Evolutionary conservation across 2,797 vertebrate species (phyloP), one percentile per base, ranked within the genome.

Genomic region (Spondyliosoma cantharus): DNA sequence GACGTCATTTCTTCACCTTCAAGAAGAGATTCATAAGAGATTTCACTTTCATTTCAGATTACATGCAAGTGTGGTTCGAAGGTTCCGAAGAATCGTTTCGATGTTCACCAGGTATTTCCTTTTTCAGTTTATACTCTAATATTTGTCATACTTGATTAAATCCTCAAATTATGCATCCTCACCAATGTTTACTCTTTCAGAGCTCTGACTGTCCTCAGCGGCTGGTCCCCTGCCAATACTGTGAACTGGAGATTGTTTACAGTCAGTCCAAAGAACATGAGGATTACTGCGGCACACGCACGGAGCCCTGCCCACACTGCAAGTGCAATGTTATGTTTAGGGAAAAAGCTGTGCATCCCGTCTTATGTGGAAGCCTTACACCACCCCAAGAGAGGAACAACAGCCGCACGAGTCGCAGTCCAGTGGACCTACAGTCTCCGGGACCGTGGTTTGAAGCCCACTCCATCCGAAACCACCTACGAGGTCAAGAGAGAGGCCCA

Each of bases 241-340:
- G 98, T 52, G 96, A 97, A 80, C 90, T 99, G 80, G 97, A 97
- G 92, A 94, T 99, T 42, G 88, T 93, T 37, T 96, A 95, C 87
- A 93, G 89, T 87, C 97, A 97, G 85, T 94, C 96, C 56, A 94
- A 93, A 91, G 96, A 97, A 16, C 98, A 99, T 0, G 97, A 98
- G 79, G 95, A 96, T 37, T 99, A 97, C 84, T 99, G 98, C 5
- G 98, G 98, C 1, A 94, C 98, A 5, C 95, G 98, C 70, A 99
- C 98, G 0, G 98, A 99, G 91, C 95, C 90, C 2, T 99, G 98
- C 68, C 86, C 89, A 1, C 71, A 49, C 25, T 99, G 98, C 89
- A 95, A 95, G 32, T 95, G 91, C 69, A 96, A 98, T 12, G 66
- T 99, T 16, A 94, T 99, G 96, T 77, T 97, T 80, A 95, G 94